Evolutionary conservation across 2,797 vertebrate species (phyloP), one percentile per base, ranked within the genome.

Genomic region (Dendrocincla tyrannina): DNA sequence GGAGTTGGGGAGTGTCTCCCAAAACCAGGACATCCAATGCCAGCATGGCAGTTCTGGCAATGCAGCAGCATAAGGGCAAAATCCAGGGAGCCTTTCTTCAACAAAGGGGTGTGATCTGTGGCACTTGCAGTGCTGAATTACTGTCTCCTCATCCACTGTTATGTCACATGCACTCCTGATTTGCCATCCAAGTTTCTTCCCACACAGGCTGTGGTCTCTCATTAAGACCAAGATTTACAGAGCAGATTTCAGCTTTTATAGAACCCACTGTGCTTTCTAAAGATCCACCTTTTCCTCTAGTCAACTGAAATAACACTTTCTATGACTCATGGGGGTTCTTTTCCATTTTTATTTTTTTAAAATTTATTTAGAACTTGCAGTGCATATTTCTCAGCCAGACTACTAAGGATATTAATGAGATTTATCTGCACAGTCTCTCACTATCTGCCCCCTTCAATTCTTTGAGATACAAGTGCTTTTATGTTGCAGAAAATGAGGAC

Each of bases 401-500:
- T 72, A 82, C 75, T 46, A 73, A 72, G 73, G 87, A 82, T 64
- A 55, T 35, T 91, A 91, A 30, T 73, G 88, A 91, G 72, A 88
- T 75, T 69, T 63, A 76, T 58, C 56, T 0, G 0, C 9, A 82
- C 39, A 83, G 68, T 17, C 46, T 81, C 77, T 53, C 69, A 19
- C 25, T 83, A 32, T 91, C 86, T 93, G 46, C 68, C 78, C 56
- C 25, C 77, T 94, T 82, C 68, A 91, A 85, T 93, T 95, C 84
- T 84, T 42, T 77, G 78, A 94, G 69, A 95, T 78, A 94, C 66
- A 55, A 96, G 35, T 30, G 85, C 58, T 97, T 96, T 81, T 82
- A 95, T 92, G 68, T 91, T 86, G 72, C 86, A 96, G 93, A 92
- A 97, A 94, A 96, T 69, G 70, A 97, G 73, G 95, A 95, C 82